Conservation (phyloP, 2,888 invertebrate species). For the Cerastis rubricosa region DNA sequence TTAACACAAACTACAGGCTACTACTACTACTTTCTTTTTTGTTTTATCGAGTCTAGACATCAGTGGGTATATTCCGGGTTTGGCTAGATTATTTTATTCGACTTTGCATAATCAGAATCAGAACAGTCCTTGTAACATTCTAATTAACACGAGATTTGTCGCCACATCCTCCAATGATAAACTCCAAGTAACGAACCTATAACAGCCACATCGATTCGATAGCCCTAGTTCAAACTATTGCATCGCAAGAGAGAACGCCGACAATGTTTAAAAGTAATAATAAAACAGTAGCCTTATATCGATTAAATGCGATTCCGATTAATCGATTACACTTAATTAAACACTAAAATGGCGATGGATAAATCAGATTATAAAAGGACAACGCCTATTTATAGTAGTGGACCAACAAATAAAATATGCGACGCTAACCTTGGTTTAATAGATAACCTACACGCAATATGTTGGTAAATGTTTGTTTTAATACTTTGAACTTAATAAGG, state of each 20-base stretch:
- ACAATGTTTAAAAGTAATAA: conserved; percentile 13
- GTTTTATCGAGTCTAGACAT: neutral
- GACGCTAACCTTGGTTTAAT: conserved; percentile 51
- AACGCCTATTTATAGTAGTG: conserved; percentile 53
- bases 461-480: conserved; percentile 45
- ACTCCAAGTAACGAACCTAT: neutral
- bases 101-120: neutral
- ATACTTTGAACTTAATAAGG: conserved; percentile 29
- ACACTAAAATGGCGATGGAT: conserved; percentile 55
- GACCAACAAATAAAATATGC: conserved; percentile 40
- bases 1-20: neutral
- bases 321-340: conserved; percentile 60
- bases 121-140: neutral
- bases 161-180: neutral
- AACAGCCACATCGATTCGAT: conserved; percentile 7
- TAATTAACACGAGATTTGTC: neutral
- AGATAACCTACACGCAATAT: conserved; percentile 54
- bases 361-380: conserved; percentile 61
- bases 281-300: conserved; percentile 36
- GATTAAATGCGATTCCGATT: conserved; percentile 44
- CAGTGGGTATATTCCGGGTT: neutral
- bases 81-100: neutral
- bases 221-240: neutral
- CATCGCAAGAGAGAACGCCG: conserved; percentile 10
- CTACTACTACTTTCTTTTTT: neutral